These are phyloP conservation scores for Chlorocebus sabaeus DNA, from an alignment of 2,113 vertebrate genomes.

Conservation along the genomic window DNA sequence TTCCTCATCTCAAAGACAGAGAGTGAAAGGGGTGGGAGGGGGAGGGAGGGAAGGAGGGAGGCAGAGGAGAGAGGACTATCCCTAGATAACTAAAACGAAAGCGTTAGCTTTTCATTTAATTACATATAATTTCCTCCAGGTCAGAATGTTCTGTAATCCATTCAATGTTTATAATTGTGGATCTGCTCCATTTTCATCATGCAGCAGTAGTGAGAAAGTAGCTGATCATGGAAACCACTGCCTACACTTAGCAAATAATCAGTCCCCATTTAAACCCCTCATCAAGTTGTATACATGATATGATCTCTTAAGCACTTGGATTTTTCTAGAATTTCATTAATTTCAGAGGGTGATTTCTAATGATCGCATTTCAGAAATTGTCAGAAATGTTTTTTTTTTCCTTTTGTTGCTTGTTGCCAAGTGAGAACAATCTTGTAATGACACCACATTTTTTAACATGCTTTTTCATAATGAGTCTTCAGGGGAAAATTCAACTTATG, in stretches of 20 bases:
- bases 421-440: conserved; percentile 37
- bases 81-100: background rate
- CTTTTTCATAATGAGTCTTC: conserved; percentile 64
- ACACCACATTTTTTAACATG: conserved; percentile 41
- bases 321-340: conserved; percentile 4
- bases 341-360: conserved; percentile 49
- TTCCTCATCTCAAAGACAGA: background rate
- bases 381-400: conserved; percentile 16
- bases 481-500: conserved; percentile 51
- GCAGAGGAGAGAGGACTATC: background rate
- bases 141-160: background rate
- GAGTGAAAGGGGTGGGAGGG: background rate
- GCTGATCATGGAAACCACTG: background rate
- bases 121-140: background rate
- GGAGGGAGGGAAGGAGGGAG: background rate
- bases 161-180: background rate
- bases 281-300: background rate
- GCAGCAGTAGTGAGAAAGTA: background rate
- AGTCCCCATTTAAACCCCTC: background rate
- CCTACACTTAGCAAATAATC: background rate
- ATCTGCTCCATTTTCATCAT: background rate
- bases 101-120: conserved; percentile 18
- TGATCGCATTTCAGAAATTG: conserved; percentile 10
- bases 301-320: background rate
- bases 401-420: conserved; percentile 43